Evolutionary conservation across 2,888 invertebrate genomes (phyloP), one percentile per base, ranked within the genome.

Genomic region (Eupeodes latifasciatus): DNA sequence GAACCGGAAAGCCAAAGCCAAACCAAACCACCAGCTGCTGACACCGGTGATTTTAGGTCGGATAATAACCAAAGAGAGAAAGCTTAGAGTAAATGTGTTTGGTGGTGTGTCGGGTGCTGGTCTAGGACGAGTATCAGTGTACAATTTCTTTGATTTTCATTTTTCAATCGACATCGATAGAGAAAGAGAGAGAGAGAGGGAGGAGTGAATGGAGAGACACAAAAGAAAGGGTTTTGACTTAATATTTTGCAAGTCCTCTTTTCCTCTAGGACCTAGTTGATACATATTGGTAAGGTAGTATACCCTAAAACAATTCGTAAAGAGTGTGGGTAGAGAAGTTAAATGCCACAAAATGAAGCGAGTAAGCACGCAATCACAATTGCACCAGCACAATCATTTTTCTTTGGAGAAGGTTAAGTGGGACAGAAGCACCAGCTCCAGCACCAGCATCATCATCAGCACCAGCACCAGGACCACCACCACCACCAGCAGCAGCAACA

Each of bases 21-120:
- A 76, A 62, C 75, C 75, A 53, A 67, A 71, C 71, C 82, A 59
- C 49, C 88, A 88, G 81, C 81, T 88, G 88, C 88, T 88, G 85
- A 88, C 88, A 85, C 81, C 77, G 85, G 88, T 88, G 81, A 88
- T 85, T 88, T 88, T 88, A 88, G 88, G 85, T 88, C 81, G 88
- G 84, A 74, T 88, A 77, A 88, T 88, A 88, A 84, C 81, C 77
- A 78, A 81, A 78, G 88, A 88, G 87, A 81, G 84, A 78, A 81
- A 78, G 88, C 84, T 88, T 78, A 88, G 84, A 88, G 81, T 84
- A 71, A 87, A 83, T 77, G 83, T 87, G 83, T 83, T 27, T 27
- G 27, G 27, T 27, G 27, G 27, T 27, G 27, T 27, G 79, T 77
- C 34, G 57, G 27, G 44, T 61, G 74, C 49, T 57, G 69, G 55